These are phyloP conservation scores for Drosophila falleni DNA, from an alignment of 2,888 invertebrate species.

Conservation along the genomic window DNA sequence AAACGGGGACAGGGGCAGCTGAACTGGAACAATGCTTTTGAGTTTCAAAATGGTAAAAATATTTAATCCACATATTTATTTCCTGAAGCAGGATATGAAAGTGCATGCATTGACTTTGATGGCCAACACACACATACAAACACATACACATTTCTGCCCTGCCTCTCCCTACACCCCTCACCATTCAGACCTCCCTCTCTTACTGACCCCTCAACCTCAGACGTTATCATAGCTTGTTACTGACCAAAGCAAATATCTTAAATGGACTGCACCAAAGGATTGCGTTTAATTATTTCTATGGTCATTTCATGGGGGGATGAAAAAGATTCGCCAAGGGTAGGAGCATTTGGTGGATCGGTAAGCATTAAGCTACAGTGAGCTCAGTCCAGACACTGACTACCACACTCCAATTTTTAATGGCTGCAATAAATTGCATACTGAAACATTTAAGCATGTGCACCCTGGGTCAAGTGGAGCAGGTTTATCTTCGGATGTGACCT, in stretches of 20 bases:
- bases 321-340: background rate
- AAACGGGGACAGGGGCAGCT: background rate
- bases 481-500: conserved; percentile 3
- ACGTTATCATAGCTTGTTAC: conserved; percentile 18
- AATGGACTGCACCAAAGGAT: conserved; percentile 46
- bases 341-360: background rate
- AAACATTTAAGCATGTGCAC: conserved; percentile 49
- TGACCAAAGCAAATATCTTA: conserved; percentile 55
- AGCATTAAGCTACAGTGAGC: conserved; percentile 5
- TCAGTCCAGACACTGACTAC: conserved; percentile 6
- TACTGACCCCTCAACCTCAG: conserved; percentile 2
- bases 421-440: conserved; percentile 59
- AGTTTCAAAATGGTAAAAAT: conserved; percentile 47
- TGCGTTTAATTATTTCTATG: conserved; percentile 67
- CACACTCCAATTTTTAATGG: conserved; percentile 47
- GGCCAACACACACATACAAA: conserved; percentile 11
- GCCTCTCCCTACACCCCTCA: no score
- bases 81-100: conserved; percentile 69
- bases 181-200: background rate
- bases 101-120: conserved; percentile 64
- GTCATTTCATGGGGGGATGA: conserved; percentile 5
- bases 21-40: conserved; percentile 18
- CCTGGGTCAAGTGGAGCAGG: conserved; percentile 24
- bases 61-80: conserved; percentile 75
- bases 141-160: no score